Conservation (phyloP, 1,140 invertebrate genomes). For the Hypothenemus hampei region DNA sequence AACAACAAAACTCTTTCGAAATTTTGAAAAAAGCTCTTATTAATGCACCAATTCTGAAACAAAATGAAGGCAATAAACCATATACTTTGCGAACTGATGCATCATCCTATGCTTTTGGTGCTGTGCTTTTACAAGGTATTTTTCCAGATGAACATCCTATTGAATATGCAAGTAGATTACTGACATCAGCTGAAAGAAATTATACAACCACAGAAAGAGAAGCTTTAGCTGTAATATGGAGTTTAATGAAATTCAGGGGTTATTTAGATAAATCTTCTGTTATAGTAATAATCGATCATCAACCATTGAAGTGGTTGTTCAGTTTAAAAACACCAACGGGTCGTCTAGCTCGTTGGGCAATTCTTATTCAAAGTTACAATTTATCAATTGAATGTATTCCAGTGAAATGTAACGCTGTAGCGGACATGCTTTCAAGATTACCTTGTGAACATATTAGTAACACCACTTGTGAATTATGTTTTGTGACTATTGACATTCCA, state of each 20-base stretch:
- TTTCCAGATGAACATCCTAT: slow-evolving; percentile 42
- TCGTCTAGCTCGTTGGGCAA: slow-evolving; percentile 46
- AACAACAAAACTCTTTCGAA: too few relatives aligned
- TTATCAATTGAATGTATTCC: slow-evolving; percentile 23
- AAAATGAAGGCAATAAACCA: background rate
- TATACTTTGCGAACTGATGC: slow-evolving; percentile 3
- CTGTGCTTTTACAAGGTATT: slow-evolving; percentile 30
- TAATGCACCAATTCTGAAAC: too few relatives aligned
- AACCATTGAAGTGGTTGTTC: slow-evolving; percentile 48
- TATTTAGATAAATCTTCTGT: slow-evolving; percentile 31
- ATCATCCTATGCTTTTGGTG: slow-evolving; percentile 5
- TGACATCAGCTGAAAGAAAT: slow-evolving; percentile 41
- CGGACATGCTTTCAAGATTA: slow-evolving; percentile 24
- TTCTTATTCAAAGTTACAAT: slow-evolving; percentile 21
- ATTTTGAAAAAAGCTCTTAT: too few relatives aligned
- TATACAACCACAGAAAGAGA: slow-evolving; percentile 44
- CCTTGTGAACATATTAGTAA: too few relatives aligned
- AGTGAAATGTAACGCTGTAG: slow-evolving; percentile 18
- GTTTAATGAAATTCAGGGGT: slow-evolving; percentile 22
- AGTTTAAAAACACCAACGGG: slow-evolving; percentile 45
- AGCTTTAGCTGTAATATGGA: slow-evolving; percentile 45
- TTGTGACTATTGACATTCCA: background rate
- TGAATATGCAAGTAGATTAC: slow-evolving; percentile 43
- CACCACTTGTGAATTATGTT: background rate
- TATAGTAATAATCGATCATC: slow-evolving; percentile 45